phyloP scores from a whole-genome alignment of 2,888 invertebrate genomes.

The Selenia dentaria region DNA sequence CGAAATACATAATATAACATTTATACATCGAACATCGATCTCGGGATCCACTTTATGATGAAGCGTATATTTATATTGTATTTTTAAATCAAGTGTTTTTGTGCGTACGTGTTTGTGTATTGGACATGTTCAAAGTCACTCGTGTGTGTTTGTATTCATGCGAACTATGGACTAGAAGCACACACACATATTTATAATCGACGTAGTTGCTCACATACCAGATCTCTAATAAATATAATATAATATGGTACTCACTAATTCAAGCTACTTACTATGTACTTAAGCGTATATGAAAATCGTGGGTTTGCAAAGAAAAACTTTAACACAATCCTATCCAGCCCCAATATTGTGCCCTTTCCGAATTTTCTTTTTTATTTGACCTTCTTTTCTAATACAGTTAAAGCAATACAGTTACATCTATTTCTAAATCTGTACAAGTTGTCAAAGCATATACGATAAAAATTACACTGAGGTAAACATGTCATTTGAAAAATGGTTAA shows the following conservation, averaged over 20 bases:
- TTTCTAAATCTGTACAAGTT: conserved; percentile 18
- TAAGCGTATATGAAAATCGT: conserved; percentile 40
- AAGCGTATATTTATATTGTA: conserved; percentile 38
- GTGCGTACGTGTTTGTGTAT: conserved; percentile 56
- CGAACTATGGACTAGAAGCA: conserved; percentile 71
- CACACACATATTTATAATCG: conserved; percentile 58
- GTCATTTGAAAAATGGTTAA: no score
- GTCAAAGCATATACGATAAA: conserved; percentile 29
- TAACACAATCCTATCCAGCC: conserved; percentile 7
- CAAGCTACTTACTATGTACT: conserved; percentile 58
- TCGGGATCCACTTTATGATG: conserved; percentile 35
- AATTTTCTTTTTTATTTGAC: conserved; percentile 11
- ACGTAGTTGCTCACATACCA: conserved; percentile 82
- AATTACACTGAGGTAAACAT: not conserved
- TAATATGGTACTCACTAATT: conserved; percentile 31
- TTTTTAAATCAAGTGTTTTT: conserved; percentile 42
- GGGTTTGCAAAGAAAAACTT: conserved; percentile 18
- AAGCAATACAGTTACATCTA: conserved; percentile 23
- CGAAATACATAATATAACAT: conserved; percentile 54
- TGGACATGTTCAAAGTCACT: conserved; percentile 44
- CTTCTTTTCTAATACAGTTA: conserved; percentile 20
- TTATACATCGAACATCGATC: conserved; percentile 64
- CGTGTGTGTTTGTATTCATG: conserved; percentile 66
- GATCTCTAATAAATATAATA: conserved; percentile 60
- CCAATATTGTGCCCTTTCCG: conserved; percentile 7